phyloP scores from a whole-genome alignment of 2,113 vertebrate genomes.

The Entomyzon cyanotis region DNA sequence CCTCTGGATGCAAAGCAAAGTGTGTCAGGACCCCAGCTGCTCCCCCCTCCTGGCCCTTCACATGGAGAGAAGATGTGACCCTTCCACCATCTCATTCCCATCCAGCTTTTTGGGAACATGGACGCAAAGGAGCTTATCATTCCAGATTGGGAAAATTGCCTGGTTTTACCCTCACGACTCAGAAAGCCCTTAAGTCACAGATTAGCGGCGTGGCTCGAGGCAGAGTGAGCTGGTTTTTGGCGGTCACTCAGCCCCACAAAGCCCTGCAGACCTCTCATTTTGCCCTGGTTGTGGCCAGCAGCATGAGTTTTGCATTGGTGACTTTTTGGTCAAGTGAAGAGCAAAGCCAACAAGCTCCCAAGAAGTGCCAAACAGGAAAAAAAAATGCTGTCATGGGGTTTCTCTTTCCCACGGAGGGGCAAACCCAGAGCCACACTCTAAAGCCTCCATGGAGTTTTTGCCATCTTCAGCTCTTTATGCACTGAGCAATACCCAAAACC shows the following conservation, averaged over 20 bases:
- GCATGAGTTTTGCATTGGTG: accelerated
- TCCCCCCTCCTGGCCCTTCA: background rate
- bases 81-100: background rate
- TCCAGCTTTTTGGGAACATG: background rate
- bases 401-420: background rate
- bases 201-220: background rate
- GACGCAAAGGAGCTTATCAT: background rate
- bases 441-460: background rate
- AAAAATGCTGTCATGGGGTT: background rate
- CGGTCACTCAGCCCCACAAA: background rate
- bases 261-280: background rate
- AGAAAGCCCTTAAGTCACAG: background rate
- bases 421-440: background rate
- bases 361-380: background rate
- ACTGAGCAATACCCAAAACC: background rate
- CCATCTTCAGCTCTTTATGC: background rate
- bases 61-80: background rate
- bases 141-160: background rate
- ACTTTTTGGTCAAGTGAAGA: background rate
- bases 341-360: background rate
- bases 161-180: background rate
- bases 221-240: background rate
- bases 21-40: background rate
- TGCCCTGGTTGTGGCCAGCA: accelerated
- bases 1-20: background rate